Base-by-base conservation (phyloP, 2,888 invertebrate genomes). In the Sarcophaga variegata region DNA sequence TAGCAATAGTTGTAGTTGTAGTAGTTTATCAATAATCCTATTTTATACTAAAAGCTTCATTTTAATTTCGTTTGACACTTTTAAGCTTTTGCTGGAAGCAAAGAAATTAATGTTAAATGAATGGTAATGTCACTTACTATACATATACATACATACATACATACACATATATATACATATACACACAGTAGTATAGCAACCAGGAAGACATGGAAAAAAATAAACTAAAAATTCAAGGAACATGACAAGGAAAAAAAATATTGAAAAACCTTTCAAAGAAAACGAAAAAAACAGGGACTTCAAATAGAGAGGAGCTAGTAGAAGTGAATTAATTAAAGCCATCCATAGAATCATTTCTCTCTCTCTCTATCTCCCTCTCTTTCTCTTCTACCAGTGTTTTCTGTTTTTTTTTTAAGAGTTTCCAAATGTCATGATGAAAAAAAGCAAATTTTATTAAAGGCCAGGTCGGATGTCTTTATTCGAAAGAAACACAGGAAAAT, bases 71-170 rank as follows among this genome's bases (percentile, higher is more conserved):
- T 81, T 82, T 87, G 87, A 79, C 87, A 87, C 84, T 87, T 78
- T 84, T 81, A 87, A 81, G 84, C 84, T 87, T 87, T 84, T 83
- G 86, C 86, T 76, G 66, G 59, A 86, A 86, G 86, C 79, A 87
- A 88, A 84, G 78, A 88, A 86, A 88, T 88, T 86, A 88, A 88
- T 88, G 89, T 84, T 88, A 85, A 89, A 88, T 88, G 86, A 85
- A 88, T 89, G 87, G 84, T 77, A 84, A 85, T 83, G 76, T 72
- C 76, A 81, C 66, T 86, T 27, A 49, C 20, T 27, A 2, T 64
- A 17, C 59, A 20, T 8, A 10, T 25, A 47, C 25, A 25, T 49
- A n/a, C n/a, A 75, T 37, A 37, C 8, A 37, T 2, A 37, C 8
- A 37, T 37, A 37, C 8, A 37, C 8, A 37, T 2, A 25, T n/a